Conservation (phyloP, 2,888 invertebrate species). For the Pheosia tremula region DNA sequence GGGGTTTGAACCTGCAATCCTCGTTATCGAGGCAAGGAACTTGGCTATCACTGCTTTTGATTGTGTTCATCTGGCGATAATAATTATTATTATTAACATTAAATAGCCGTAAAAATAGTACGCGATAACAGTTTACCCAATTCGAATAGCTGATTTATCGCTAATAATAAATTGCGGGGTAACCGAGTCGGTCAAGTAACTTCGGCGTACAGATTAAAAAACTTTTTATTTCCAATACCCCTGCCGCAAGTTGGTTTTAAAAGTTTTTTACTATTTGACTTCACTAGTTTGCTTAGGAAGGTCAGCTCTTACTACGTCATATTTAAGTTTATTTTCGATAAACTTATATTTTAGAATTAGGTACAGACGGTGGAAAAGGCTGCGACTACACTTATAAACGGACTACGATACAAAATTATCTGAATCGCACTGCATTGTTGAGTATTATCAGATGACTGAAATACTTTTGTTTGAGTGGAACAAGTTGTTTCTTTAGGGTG, state of each 20-base stretch:
- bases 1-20: too few relatives aligned
- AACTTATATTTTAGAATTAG: not conserved
- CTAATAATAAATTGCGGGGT: conserved; percentile 32
- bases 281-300: conserved; percentile 10
- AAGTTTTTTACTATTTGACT: conserved; percentile 13
- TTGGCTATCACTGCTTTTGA: too few relatives aligned
- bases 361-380: too few relatives aligned
- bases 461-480: too few relatives aligned
- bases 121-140: conserved; percentile 26
- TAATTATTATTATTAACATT: not conserved
- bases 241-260: conserved; percentile 21
- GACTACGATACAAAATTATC: too few relatives aligned
- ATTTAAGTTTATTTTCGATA: conserved; percentile 1
- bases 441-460: too few relatives aligned
- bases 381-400: too few relatives aligned
- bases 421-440: too few relatives aligned
- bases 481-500: too few relatives aligned
- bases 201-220: conserved; percentile 41
- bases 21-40: too few relatives aligned
- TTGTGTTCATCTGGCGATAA: too few relatives aligned
- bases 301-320: conserved; percentile 14
- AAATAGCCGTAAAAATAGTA: not conserved
- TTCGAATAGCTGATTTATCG: conserved; percentile 34
- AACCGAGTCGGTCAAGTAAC: conserved; percentile 35
- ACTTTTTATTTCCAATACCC: conserved; percentile 43